Evolutionary conservation across 2,113 vertebrate genomes (phyloP).

Genomic region (Tachysurus fulvidraco): DNA sequence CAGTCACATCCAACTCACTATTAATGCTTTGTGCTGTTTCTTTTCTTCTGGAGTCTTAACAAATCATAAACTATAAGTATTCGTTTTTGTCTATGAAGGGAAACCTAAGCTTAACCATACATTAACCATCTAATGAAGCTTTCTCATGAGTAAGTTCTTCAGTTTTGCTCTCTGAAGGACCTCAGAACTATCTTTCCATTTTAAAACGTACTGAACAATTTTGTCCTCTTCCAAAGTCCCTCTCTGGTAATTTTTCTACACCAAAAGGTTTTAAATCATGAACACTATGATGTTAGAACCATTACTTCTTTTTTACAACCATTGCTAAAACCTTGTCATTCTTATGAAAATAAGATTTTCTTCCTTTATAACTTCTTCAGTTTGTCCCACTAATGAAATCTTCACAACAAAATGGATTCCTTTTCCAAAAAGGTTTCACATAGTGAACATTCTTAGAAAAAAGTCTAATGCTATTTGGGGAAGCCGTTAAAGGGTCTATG

Average conservation of each 20-base stretch:
- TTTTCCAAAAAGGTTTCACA: background rate
- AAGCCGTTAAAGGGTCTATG: background rate
- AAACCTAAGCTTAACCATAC: background rate
- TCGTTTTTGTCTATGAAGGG: background rate
- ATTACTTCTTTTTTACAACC: background rate
- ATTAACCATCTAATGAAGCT: background rate
- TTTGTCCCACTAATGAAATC: background rate
- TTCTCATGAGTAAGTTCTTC: background rate
- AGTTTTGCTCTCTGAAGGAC: background rate
- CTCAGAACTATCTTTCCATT: background rate
- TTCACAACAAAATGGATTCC: background rate
- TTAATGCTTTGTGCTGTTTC: background rate
- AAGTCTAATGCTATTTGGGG: background rate
- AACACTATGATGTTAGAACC: background rate
- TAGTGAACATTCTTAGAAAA: background rate
- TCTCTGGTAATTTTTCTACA: background rate
- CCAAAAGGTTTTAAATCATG: background rate
- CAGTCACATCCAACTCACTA: conserved; percentile 9
- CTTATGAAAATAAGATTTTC: background rate
- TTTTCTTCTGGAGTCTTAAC: background rate
- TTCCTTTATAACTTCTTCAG: background rate
- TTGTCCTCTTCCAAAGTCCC: background rate
- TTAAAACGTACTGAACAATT: too few relatives aligned
- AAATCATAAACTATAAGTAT: background rate
- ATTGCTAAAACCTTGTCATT: background rate